These are phyloP conservation scores for Hyles euphorbiae DNA, from an alignment of 1,140 invertebrate genomes.

Conservation along the genomic window DNA sequence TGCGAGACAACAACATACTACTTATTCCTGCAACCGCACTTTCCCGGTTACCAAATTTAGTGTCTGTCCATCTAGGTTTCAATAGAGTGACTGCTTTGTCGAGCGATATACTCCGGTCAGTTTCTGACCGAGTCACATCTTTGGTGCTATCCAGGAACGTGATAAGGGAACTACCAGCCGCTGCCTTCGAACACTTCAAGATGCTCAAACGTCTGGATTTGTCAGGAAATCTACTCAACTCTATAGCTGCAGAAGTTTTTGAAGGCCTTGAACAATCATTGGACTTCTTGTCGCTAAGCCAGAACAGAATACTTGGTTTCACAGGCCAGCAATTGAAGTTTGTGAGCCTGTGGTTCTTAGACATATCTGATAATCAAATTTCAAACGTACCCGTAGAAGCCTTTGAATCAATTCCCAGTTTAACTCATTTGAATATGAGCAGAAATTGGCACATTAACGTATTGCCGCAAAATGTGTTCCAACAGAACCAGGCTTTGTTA, in stretches of 20 bases:
- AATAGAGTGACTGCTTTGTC: conserved; percentile 92
- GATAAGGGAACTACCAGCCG: conserved; percentile 88
- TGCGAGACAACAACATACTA: conserved; percentile 92
- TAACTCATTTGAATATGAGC: conserved; percentile 87
- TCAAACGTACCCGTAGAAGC: conserved; percentile 81
- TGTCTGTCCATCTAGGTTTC: conserved; percentile 86
- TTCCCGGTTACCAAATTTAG: conserved; percentile 83
- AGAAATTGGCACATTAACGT: conserved; percentile 82
- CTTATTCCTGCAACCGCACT: conserved; percentile 88
- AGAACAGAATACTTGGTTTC: conserved; percentile 84
- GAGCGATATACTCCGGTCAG: conserved; percentile 82
- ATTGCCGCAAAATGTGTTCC: conserved; percentile 72
- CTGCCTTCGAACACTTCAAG: conserved; percentile 87
- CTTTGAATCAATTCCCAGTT: conserved; percentile 81
- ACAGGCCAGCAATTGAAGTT: conserved; percentile 80
- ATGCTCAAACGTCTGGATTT: conserved; percentile 85
- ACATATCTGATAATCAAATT: conserved; percentile 87
- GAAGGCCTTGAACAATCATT: conserved; percentile 84
- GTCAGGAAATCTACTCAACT: conserved; percentile 85
- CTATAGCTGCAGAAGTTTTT: conserved; percentile 84
- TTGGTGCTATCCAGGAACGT: conserved; percentile 88
- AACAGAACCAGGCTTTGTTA: conserved; percentile 77
- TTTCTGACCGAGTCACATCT: conserved; percentile 78
- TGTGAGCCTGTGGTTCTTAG: conserved; percentile 80
- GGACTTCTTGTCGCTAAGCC: conserved; percentile 83